A percentile compares a stretch with the other conserved stretches of the same genome.
These are phyloP conservation scores for Cryptophagus acutangulus DNA, from an alignment of 2,888 invertebrate genomes.

Conservation along the genomic window DNA sequence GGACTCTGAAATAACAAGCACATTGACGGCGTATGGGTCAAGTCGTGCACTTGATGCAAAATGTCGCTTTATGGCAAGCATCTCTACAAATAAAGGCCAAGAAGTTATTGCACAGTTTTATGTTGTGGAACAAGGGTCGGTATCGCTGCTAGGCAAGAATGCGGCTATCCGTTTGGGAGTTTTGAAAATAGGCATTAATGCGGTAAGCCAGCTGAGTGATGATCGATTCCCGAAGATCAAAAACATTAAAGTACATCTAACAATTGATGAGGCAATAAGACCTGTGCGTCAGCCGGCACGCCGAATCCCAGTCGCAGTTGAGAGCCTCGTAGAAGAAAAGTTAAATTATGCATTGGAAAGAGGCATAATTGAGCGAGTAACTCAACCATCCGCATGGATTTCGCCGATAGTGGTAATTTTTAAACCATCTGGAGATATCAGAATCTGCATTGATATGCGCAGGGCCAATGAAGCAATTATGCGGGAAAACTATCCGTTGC, in stretches of 20 bases:
- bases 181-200: constrained; percentile 21
- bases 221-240: constrained; percentile 24
- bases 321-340: constrained; percentile 15
- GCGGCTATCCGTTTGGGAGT: constrained; percentile 23
- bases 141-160: constrained; percentile 23
- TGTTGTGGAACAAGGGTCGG: constrained; percentile 20
- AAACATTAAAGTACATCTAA: constrained; percentile 17
- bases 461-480: constrained; percentile 37
- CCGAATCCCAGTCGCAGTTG: constrained; percentile 17
- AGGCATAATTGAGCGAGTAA: constrained; percentile 31
- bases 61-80: constrained; percentile 16
- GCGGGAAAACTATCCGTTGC: constrained; percentile 28
- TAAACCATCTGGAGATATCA: constrained; percentile 29
- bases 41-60: constrained; percentile 11
- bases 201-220: constrained; percentile 12
- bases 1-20: constrained; percentile 8
- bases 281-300: constrained; percentile 22
- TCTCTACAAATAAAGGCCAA: constrained; percentile 9
- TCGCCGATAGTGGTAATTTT: constrained; percentile 34
- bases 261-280: constrained; percentile 24
- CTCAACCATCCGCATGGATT: constrained; percentile 34
- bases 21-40: constrained; percentile 20
- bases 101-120: constrained; percentile 20
- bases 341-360: constrained; percentile 11
- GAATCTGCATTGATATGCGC: constrained; percentile 36